These are phyloP conservation scores for Pangasius mekongensis DNA, from an alignment of 2,797 vertebrate species.

Conservation along the genomic window DNA sequence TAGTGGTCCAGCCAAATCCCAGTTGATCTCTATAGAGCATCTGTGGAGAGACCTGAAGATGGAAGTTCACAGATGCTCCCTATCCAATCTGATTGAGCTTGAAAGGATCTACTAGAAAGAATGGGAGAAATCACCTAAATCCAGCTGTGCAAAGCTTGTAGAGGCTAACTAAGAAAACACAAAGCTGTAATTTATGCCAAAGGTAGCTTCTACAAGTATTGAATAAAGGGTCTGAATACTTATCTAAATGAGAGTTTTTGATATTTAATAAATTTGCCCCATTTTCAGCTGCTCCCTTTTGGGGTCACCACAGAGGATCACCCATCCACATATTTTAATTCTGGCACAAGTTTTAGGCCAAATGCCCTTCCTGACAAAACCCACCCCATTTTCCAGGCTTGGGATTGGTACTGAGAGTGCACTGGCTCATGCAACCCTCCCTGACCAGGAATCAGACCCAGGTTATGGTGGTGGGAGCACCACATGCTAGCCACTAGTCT, in stretches of 20 bases:
- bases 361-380: too few relatives aligned
- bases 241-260: background rate
- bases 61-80: background rate
- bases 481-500: too few relatives aligned
- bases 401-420: too few relatives aligned
- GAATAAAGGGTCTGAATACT: background rate
- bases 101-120: background rate
- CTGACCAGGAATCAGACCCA: too few relatives aligned
- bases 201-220: background rate
- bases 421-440: too few relatives aligned
- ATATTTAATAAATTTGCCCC: background rate
- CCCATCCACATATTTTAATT: too few relatives aligned
- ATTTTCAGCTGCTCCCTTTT: too few relatives aligned
- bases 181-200: background rate
- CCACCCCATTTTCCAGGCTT: too few relatives aligned
- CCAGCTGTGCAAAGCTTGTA: background rate
- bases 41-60: background rate
- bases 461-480: too few relatives aligned
- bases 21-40: background rate
- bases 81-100: background rate
- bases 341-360: too few relatives aligned
- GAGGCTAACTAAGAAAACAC: background rate
- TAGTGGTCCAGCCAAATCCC: background rate
- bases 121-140: background rate
- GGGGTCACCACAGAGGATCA: too few relatives aligned